Percentiles rank a stretch among this genome's conserved stretches.
These are phyloP conservation scores for Cyrtodaria siliqua DNA, from an alignment of 2,888 invertebrate genomes.

Conservation along the genomic window DNA sequence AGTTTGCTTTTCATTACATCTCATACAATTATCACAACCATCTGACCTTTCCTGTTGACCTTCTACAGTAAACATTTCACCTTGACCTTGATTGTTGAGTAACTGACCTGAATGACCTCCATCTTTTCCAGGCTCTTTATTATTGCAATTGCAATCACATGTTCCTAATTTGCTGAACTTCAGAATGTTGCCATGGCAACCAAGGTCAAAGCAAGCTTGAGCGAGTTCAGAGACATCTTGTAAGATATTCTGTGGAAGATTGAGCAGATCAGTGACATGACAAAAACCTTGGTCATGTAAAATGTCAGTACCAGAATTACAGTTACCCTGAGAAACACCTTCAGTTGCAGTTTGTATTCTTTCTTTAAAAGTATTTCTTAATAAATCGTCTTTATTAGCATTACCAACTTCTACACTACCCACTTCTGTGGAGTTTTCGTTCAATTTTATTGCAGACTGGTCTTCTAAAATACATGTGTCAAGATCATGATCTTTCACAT, in stretches of 20 bases:
- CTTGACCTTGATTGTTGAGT: neutral
- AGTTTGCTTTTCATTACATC: too few relatives aligned
- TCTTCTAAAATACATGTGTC: too few relatives aligned
- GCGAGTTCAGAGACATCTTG: slow-evolving; percentile 67
- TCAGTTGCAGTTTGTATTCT: neutral
- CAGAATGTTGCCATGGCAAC: slow-evolving; percentile 70
- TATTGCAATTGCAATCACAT: slow-evolving; percentile 6
- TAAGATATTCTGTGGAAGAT: slow-evolving; percentile 58
- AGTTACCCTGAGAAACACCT: neutral
- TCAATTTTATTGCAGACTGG: too few relatives aligned
- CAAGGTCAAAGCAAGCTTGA: slow-evolving; percentile 72
- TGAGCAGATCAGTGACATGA: slow-evolving; percentile 66
- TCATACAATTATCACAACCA: too few relatives aligned
- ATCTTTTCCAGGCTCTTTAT: slow-evolving; percentile 3
- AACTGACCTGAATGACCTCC: slow-evolving; percentile 2
- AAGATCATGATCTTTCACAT: neutral
- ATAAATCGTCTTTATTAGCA: neutral
- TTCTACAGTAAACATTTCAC: too few relatives aligned
- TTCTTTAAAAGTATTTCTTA: neutral
- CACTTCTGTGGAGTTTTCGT: too few relatives aligned
- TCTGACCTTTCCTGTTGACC: too few relatives aligned
- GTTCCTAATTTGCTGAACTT: neutral
- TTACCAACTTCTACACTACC: too few relatives aligned
- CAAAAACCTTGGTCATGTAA: neutral
- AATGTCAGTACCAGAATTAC: neutral